phyloP scores from a whole-genome alignment of 2,113 vertebrate species.

The Orientallactaga bullata region DNA sequence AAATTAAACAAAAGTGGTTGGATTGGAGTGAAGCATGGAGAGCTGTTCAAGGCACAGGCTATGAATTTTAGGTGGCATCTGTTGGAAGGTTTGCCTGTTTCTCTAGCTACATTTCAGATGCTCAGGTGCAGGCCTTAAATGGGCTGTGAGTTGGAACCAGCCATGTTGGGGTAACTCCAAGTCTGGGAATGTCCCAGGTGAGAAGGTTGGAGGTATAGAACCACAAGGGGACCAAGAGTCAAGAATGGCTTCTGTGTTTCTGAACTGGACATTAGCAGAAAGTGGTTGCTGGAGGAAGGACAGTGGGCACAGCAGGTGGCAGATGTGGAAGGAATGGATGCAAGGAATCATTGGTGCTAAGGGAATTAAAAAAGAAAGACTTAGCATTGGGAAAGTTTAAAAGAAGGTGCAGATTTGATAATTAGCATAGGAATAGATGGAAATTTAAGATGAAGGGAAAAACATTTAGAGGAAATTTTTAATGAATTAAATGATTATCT shows the following conservation, averaged over 20 bases:
- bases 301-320: accelerated
- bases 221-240: not conserved
- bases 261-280: not conserved
- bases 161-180: not conserved
- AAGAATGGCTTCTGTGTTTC: too few species aligned
- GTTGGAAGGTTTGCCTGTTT: not conserved
- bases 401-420: not conserved
- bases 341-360: too few species aligned
- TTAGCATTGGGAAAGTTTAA: not conserved
- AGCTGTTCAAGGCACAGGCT: not conserved
- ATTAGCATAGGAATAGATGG: too few species aligned
- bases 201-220: not conserved
- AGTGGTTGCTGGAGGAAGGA: not conserved
- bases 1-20: not conserved
- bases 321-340: too few species aligned
- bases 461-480: not conserved
- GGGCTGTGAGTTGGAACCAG: not conserved
- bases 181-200: not conserved
- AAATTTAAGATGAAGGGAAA: not conserved
- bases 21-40: not conserved
- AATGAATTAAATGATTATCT: not conserved
- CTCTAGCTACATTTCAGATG: not conserved
- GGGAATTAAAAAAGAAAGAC: too few species aligned
- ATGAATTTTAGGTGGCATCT: not conserved
- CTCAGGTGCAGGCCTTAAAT: conserved; percentile 8